phyloP scores from a whole-genome alignment of 2,888 invertebrate genomes.

The Bugula neritina region DNA sequence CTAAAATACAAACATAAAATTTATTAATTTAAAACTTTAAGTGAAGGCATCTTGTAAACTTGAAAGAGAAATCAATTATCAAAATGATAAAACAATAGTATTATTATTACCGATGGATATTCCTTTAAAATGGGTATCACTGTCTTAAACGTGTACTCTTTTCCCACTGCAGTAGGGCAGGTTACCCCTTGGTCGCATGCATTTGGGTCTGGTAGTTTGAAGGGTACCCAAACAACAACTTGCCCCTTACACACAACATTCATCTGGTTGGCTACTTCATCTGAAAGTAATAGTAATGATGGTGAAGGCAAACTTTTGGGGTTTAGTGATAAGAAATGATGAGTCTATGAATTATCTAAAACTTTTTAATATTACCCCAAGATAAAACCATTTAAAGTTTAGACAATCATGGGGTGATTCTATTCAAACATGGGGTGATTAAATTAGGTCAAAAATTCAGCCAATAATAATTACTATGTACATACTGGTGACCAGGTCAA shows the following conservation, averaged over 20 bases:
- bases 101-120: constrained; percentile 6
- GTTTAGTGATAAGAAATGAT: not conserved
- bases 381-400: not conserved
- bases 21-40: not conserved
- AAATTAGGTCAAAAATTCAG: not conserved
- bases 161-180: constrained; percentile 17
- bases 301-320: not conserved
- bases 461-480: not conserved
- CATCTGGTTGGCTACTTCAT: not conserved
- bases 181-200: constrained; percentile 28
- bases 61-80: no score
- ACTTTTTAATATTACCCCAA: not conserved
- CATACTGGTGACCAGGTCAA: constrained; percentile 7
- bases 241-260: constrained; percentile 8
- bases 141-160: not conserved
- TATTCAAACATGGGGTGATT: not conserved
- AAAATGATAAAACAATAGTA: not conserved
- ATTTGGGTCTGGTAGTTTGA: constrained; percentile 27
- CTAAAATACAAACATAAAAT: not conserved
- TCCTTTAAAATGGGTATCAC: not conserved
- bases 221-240: constrained; percentile 27
- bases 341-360: not conserved
- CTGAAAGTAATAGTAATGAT: not conserved
- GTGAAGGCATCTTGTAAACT: not conserved
- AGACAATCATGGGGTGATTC: not conserved